These are phyloP conservation scores for Sphaerophoria rueppellii DNA, from an alignment of 2,888 invertebrate genomes.

Conservation along the genomic window DNA sequence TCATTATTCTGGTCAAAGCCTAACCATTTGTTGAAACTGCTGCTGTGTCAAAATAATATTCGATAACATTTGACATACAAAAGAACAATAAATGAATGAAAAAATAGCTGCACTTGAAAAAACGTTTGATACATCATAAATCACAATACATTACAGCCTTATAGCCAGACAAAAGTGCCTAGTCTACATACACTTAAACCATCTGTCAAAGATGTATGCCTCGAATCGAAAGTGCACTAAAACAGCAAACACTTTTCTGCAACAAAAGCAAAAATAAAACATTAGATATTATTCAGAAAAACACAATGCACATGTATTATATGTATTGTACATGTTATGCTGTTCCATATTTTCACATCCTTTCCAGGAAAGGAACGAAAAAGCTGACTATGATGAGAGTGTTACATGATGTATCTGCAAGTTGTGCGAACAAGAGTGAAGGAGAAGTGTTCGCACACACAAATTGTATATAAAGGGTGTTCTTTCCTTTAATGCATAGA, in stretches of 20 bases:
- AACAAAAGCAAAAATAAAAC: constrained; percentile 16
- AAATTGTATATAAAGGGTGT: background rate
- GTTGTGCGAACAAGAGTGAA: background rate
- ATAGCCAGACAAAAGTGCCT: background rate
- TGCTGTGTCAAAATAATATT: constrained; percentile 1
- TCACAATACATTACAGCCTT: background rate
- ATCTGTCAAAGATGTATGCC: constrained; percentile 28
- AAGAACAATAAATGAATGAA: background rate
- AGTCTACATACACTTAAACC: background rate
- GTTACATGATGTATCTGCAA: background rate
- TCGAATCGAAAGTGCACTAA: constrained; percentile 32
- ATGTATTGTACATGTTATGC: background rate
- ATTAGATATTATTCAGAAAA: constrained; percentile 18
- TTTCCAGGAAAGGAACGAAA: background rate
- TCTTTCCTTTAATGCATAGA: background rate
- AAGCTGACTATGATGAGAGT: background rate
- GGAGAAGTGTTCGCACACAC: background rate
- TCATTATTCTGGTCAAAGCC: no score
- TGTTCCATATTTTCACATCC: constrained; percentile 26
- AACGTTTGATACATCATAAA: constrained; percentile 17
- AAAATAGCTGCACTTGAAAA: constrained; percentile 24
- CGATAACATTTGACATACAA: background rate
- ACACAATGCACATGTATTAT: constrained; percentile 18
- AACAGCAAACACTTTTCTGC: constrained; percentile 16
- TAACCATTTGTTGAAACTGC: background rate